Evolutionary conservation across 2,888 invertebrate genomes (phyloP), one percentile per base, ranked within the genome.

Genomic region (Aphrophora alni): DNA sequence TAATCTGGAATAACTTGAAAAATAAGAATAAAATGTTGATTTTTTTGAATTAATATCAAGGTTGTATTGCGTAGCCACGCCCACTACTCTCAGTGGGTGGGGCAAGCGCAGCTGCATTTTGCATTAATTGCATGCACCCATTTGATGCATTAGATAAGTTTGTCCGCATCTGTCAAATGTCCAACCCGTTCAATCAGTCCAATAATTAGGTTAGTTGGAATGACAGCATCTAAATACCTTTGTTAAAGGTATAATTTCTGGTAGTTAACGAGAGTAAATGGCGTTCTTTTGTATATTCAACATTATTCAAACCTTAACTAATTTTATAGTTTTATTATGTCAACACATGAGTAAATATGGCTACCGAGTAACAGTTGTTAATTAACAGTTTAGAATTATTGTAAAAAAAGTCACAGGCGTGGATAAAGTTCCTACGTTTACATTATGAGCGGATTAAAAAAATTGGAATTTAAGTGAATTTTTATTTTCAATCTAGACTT

Each of bases 1-100:
- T 59, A 59, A 59, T 59, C 59, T 59, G 59, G 59, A 59, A 59
- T 59, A 59, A 59, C 59, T 59, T 59, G 59, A 59, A 59, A 14
- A 59, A 59, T 59, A 59, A 59, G 59, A 59, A 59, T 21, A 21
- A 59, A 59, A 59, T 59, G 59, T 59, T 59, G 59, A 59, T 59
- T 59, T n/a, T n/a, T 59, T 59, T 59, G 59, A 59, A 59, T 59
- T 59, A 59, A 59, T 59, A 59, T 59, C 59, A 59, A 59, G 59
- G 59, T 59, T 59, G 59, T 14, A 14, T 59, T 21, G n/a, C 21
- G 21, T 59, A 2, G n/a, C 21, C 59, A n/a, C n/a, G 21, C 21
- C 59, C 21, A n/a, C n/a, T 5, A 21, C 59, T 21, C 1, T 59
- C 59, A 8, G 59, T 59, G 59, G 59, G 59, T 7, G 59, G 59